These are phyloP conservation scores for Diogma glabrata DNA, from an alignment of 2,888 invertebrate genomes.

Conservation along the genomic window DNA sequence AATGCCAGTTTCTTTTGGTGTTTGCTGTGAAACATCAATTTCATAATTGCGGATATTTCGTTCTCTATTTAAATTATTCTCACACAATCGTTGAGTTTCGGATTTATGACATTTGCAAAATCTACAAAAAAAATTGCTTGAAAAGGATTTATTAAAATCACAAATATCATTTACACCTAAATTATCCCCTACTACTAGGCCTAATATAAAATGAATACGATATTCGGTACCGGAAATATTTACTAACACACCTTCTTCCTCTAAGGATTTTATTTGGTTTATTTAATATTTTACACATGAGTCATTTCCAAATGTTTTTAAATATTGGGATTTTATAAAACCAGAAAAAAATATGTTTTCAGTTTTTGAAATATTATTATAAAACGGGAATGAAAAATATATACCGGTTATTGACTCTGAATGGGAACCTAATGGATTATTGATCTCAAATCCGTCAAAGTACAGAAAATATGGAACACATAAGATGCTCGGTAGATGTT, in stretches of 20 bases:
- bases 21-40: neutral
- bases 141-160: neutral
- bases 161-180: conserved; percentile 1
- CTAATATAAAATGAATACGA: conserved; percentile 3
- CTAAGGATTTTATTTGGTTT: neutral
- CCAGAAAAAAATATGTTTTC: neutral
- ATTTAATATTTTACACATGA: neutral
- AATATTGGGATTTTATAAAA: conserved; percentile 2
- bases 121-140: neutral
- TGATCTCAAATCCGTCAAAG: neutral
- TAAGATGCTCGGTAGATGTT: neutral
- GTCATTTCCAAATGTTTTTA: neutral
- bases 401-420: neutral
- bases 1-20: neutral
- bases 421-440: neutral
- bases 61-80: neutral
- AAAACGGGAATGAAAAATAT: neutral
- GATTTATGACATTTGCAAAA: conserved; percentile 6
- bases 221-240: neutral
- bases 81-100: neutral
- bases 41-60: neutral
- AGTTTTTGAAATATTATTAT: neutral
- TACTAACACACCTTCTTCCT: neutral
- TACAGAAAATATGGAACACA: conserved; percentile 16
- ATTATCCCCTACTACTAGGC: neutral